phyloP scores from a whole-genome alignment of 2,113 vertebrate genomes.

The Myrmecophaga tridactyla region DNA sequence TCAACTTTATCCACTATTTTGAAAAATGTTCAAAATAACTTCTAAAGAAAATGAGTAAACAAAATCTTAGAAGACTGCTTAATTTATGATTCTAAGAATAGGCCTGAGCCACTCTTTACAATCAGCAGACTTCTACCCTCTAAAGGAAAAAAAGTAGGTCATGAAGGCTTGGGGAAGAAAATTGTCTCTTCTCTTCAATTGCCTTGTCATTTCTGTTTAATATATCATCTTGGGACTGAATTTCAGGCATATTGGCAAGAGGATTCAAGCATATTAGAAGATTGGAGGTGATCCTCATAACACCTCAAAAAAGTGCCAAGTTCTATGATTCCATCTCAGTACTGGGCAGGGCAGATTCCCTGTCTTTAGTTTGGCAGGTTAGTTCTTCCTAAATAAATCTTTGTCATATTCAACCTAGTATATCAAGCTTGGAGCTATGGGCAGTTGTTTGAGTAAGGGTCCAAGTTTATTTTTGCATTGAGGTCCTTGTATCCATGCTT shows the following conservation, averaged over 20 bases:
- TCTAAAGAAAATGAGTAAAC: background rate
- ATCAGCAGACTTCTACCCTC: background rate
- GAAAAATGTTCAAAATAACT: background rate
- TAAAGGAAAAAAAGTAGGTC: background rate
- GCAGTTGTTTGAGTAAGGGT: background rate
- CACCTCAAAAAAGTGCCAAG: background rate
- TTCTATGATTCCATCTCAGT: background rate
- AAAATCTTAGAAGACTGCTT: background rate
- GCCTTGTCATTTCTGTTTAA: background rate
- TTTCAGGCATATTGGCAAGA: background rate
- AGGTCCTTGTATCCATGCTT: background rate
- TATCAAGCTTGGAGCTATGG: background rate
- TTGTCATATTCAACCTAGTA: background rate
- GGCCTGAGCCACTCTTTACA: background rate
- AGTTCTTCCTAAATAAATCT: constrained; percentile 32
- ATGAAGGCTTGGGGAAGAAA: background rate
- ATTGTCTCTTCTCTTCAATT: background rate
- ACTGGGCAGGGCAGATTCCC: background rate
- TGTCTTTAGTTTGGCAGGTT: background rate
- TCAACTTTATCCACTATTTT: background rate
- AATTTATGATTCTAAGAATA: background rate
- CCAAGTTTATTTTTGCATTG: background rate
- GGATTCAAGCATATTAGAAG: background rate
- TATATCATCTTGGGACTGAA: background rate
- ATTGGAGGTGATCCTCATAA: background rate